These are phyloP conservation scores for Dilophus febrilis DNA, from an alignment of 2,888 invertebrate genomes.

Conservation along the genomic window DNA sequence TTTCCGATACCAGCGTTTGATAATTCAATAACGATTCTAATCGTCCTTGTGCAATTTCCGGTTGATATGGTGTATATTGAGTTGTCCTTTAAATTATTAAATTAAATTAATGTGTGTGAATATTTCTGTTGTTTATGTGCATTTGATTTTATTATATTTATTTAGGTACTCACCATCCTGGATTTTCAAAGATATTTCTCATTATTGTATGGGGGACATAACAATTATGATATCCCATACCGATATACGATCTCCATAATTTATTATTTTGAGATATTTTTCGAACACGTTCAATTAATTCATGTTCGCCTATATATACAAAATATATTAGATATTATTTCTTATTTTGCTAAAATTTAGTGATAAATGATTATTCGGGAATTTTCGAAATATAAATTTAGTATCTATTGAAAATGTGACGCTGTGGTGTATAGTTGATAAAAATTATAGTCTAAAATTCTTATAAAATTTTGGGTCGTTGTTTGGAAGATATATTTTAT, in stretches of 20 bases:
- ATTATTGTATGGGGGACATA: constrained; percentile 89
- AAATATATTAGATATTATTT: too few relatives aligned
- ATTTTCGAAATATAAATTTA: too few relatives aligned
- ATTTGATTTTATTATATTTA: too few relatives aligned
- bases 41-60: constrained; percentile 94
- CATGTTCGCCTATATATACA: constrained; percentile 63
- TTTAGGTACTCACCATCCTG: constrained; percentile 84
- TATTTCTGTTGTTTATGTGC: too few relatives aligned
- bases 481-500: too few relatives aligned
- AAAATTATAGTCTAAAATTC: too few relatives aligned
- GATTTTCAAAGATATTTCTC: constrained; percentile 96
- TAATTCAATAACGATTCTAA: constrained; percentile 91
- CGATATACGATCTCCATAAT: constrained; percentile 91
- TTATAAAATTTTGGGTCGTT: too few relatives aligned
- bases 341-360: too few relatives aligned
- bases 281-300: constrained; percentile 62
- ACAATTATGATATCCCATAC: constrained; percentile 98
- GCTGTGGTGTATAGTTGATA: too few relatives aligned
- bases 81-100: constrained; percentile 54
- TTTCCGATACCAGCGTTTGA: constrained; percentile 91
- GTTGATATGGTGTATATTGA: constrained; percentile 96
- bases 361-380: too few relatives aligned
- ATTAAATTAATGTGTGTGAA: too few relatives aligned
- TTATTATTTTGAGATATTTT: constrained; percentile 74
- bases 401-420: too few relatives aligned